Base-by-base conservation (phyloP, 2,888 invertebrate species). In the Choreutis nemorana region DNA sequence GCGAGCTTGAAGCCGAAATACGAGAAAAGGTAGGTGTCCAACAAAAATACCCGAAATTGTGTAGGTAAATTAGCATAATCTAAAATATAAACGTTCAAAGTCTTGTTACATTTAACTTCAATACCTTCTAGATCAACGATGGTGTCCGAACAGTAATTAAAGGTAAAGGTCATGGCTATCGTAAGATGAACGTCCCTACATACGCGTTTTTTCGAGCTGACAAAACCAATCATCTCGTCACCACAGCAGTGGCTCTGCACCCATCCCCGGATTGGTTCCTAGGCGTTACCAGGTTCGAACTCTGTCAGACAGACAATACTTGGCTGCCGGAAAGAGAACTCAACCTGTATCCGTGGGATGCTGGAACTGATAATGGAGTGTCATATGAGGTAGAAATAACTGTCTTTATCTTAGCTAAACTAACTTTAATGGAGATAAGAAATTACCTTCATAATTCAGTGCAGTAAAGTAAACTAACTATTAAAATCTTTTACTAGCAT, bases 211-310 rank as follows among this genome's bases (percentile, higher is more conserved):
- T 73, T 30, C 62, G 77, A 7, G 58, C 55, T 1, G 66, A 77
- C 23, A 67, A 61, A 37, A 45, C 41, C 0, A 55, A 73, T 33
- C 77, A 77, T 23, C 39, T 77, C 0, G 41, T 77, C 22, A 61
- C 70, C 1, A 63, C 60, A 2, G 68, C 55, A 0, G 48, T 73
- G 2, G 70, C 55, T 0, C 14, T 77, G 1, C 46, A 53, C 28
- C 77, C 77, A 0, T 73, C 97, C 2, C 98, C 98, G 0, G 98
- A 99, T 66, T 99, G 98, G 98, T 91, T 97, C 31, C 88, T 97
- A 3, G 98, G 98, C 2, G 87, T 97, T 0, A 91, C 87, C 23
- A 88, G 91, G 1, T 77, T 96, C 29, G 91, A 98, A 57, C 77
- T 99, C 3, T 99, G 98, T 46, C 82, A 89, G 29, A 65, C 79